Percentiles rank a stretch among this genome's conserved stretches.
Conservation (phyloP, 2,113 vertebrate species). For the Mola mola region DNA sequence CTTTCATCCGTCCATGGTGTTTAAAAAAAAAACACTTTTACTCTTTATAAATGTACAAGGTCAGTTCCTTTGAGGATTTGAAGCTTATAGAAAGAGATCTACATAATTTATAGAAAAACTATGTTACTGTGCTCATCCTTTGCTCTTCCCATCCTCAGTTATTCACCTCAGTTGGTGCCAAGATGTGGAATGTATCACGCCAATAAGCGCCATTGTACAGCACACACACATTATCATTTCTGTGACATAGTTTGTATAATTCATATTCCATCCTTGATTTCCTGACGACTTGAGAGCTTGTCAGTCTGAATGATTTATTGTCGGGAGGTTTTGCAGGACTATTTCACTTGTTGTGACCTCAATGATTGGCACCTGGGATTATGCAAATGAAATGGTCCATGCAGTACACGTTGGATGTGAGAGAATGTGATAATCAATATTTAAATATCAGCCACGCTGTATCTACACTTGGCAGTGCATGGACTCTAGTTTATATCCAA, state of each 20-base stretch:
- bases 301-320: conserved; percentile 63
- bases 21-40: not conserved
- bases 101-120: conserved; percentile 32
- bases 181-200: conserved; percentile 37
- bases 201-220: conserved; percentile 11
- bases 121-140: not conserved
- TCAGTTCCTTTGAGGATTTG: not conserved
- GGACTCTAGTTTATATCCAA: conserved; percentile 29
- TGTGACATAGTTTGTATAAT: conserved; percentile 44
- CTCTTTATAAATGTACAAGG: conserved; percentile 15
- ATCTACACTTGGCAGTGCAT: conserved; percentile 22
- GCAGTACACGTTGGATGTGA: conserved; percentile 2
- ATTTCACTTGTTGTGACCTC: conserved; percentile 53
- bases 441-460: conserved; percentile 51
- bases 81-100: conserved; percentile 21
- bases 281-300: conserved; percentile 53
- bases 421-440: conserved; percentile 50
- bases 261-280: conserved; percentile 59
- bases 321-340: conserved; percentile 34
- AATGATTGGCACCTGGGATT: conserved; percentile 17
- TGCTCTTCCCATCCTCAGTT: not conserved
- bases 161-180: conserved; percentile 29
- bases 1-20: not conserved
- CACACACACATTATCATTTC: conserved; percentile 8
- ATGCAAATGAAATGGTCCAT: conserved; percentile 36